Base-by-base conservation (phyloP, 2,888 invertebrate species). In the Laspeyria flexula region DNA sequence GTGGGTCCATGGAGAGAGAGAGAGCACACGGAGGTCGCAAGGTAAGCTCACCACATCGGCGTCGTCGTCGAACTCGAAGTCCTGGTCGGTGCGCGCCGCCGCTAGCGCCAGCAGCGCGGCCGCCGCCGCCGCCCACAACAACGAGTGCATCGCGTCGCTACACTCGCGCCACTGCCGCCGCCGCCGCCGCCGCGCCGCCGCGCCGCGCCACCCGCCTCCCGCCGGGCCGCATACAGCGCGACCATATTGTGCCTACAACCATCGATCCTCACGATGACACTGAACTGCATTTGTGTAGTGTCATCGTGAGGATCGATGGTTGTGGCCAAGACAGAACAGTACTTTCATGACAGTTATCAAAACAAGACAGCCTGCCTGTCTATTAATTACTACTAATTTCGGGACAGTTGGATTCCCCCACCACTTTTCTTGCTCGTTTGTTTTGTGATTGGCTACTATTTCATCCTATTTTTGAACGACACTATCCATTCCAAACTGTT, bases 61-160 rank as follows among this genome's bases (percentile, higher is more conserved):
- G 43, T 83, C 83, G 65, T 90, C 90, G 72, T 85, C 88, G 80
- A 90, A 90, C 79, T 90, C 90, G 81, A 90, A 90, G 84, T 90
- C 90, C 63, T 82, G 82, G 70, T 88, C 89, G 54, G 67, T 48
- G 33, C 82, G 71, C 51, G 77, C 70, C 49, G 77, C 74, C 48
- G 75, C 71, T 60, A 67, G 67, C 65, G 75, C 68, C 68, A 75
- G 59, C 71, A 78, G 71, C 73, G 65, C 62, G 57, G 71, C 68
- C 60, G 63, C 55, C 62, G 66, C 66, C 55, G 59, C 65, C 68
- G 53, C 51, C 65, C 71, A 70, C 65, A 63, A 59, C 43, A 65
- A 51, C 62, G 64, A 55, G 61, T 65, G 67, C 71, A 71, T 67
- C 71, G 53, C 60, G 49, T 54, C 55, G 48, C 47, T 46, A 43